These are phyloP conservation scores for Archips crataeganus DNA, from an alignment of 2,888 invertebrate species.

Conservation along the genomic window DNA sequence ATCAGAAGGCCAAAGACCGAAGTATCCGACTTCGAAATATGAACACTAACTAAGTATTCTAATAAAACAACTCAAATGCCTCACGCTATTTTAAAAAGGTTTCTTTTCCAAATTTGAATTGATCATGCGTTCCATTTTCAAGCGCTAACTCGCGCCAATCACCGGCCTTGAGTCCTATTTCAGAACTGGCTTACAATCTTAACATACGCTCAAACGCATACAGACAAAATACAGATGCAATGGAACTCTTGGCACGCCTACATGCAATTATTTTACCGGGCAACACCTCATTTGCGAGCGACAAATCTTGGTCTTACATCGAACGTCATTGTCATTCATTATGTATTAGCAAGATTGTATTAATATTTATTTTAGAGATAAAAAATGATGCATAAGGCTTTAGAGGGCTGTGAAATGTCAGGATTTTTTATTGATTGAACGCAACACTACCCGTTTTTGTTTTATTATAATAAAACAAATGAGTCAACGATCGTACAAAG, in stretches of 20 bases:
- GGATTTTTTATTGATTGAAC: not conserved
- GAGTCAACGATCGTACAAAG: not conserved
- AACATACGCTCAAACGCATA: constrained; percentile 41
- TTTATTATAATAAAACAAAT: not conserved
- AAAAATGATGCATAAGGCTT: not conserved
- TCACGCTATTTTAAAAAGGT: not conserved
- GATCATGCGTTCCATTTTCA: constrained; percentile 31
- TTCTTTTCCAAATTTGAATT: constrained; percentile 30
- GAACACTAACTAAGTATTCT: not conserved
- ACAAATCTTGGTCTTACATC: constrained; percentile 28
- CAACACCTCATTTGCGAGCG: constrained; percentile 34
- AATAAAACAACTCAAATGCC: not conserved
- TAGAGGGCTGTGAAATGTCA: not conserved
- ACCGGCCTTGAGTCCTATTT: constrained; percentile 44
- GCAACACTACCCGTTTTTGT: not conserved
- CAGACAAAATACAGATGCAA: constrained; percentile 40
- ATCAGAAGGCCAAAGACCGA: not conserved
- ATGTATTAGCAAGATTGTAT: not conserved
- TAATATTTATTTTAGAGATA: constrained; percentile 5
- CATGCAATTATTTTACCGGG: constrained; percentile 36
- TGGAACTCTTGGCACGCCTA: constrained; percentile 36
- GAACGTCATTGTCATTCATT: constrained; percentile 19
- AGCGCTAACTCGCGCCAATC: constrained; percentile 38
- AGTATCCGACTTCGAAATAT: not conserved
- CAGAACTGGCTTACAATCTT: constrained; percentile 41